A percentile compares a stretch with the other conserved stretches of the same genome.
Evolutionary conservation across 2,113 vertebrate species (phyloP).

Genomic region (Scomber scombrus): DNA sequence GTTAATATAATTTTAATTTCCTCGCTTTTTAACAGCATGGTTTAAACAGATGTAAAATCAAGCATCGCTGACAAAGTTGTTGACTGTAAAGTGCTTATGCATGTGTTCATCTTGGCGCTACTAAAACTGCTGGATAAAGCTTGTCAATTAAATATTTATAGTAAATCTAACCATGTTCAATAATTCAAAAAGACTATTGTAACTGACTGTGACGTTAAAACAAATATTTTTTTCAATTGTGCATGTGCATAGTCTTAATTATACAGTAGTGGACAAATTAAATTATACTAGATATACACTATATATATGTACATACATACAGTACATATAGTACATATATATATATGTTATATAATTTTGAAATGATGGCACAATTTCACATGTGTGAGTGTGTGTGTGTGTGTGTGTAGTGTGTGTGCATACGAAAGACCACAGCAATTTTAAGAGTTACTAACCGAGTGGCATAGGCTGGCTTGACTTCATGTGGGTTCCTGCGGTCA

Average conservation of each 20-base stretch:
- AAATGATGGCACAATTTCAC: not conserved
- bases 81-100: not conserved
- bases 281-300: not conserved
- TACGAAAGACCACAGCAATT: no score
- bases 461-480: conserved; percentile 92
- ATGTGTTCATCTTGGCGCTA: not conserved
- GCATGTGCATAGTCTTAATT: not conserved
- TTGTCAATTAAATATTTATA: not conserved
- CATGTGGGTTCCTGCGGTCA: conserved; percentile 93
- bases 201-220: not conserved
- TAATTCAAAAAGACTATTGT: not conserved
- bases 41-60: not conserved
- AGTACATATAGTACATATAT: no score
- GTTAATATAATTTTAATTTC: not conserved
- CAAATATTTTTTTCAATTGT: not conserved
- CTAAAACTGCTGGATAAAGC: not conserved
- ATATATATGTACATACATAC: no score
- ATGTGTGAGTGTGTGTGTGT: not conserved
- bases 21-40: not conserved
- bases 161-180: not conserved
- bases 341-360: not conserved
- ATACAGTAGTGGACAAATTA: not conserved
- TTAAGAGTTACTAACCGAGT: conserved; percentile 85
- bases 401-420: not conserved
- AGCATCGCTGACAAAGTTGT: not conserved